Evolutionary conservation across 2,888 invertebrate species (phyloP).

Genomic region (Drosophila robusta): DNA sequence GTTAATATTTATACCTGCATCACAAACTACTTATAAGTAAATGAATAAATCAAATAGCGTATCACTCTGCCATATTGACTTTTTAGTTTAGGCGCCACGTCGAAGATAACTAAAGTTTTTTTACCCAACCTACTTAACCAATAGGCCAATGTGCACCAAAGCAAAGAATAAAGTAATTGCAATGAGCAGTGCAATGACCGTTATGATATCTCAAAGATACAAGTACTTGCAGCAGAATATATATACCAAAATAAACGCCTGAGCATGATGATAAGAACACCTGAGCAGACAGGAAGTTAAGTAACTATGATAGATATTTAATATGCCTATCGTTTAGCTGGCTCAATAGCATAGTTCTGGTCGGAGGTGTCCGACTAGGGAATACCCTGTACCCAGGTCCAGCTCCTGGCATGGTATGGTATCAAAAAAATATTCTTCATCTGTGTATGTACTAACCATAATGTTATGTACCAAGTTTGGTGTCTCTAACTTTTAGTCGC

Average conservation of each 20-base stretch:
- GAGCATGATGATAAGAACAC: conserved; percentile 15
- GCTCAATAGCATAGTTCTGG: not conserved
- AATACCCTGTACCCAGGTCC: not conserved
- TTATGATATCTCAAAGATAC: not conserved
- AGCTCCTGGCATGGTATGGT: too few relatives aligned
- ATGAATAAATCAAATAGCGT: too few relatives aligned
- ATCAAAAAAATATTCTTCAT: too few relatives aligned
- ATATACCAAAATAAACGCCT: conserved; percentile 1
- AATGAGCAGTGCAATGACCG: conserved; percentile 17
- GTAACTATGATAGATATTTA: not conserved
- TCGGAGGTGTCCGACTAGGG: not conserved
- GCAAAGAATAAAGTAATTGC: not conserved
- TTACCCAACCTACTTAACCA: not conserved
- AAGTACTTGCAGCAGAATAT: conserved; percentile 7
- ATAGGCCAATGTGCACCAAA: not conserved
- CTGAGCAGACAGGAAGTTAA: not conserved
- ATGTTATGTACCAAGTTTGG: too few relatives aligned
- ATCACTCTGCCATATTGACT: too few relatives aligned
- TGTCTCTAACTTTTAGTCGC: too few relatives aligned
- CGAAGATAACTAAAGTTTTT: too few relatives aligned
- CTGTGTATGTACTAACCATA: too few relatives aligned
- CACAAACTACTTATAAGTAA: too few relatives aligned
- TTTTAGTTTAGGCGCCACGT: too few relatives aligned
- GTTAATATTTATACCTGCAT: too few relatives aligned
- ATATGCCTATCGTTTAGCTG: not conserved